Evolutionary conservation across 2,113 vertebrate genomes (phyloP).

Genomic region (Trichechus manatus): DNA sequence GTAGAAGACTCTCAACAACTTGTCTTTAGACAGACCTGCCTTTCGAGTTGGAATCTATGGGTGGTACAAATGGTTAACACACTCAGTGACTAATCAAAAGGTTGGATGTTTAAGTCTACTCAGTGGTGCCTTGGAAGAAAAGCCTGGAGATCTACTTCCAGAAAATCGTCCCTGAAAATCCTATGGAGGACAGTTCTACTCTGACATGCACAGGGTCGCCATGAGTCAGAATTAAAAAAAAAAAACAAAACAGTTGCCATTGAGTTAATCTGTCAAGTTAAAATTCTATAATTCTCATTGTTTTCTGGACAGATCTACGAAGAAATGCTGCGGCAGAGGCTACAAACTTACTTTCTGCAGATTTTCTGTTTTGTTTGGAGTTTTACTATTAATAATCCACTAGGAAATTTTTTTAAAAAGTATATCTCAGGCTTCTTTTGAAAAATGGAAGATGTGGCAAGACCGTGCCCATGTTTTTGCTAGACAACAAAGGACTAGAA

Average conservation of each 20-base stretch:
- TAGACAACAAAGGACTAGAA: conserved; percentile 36
- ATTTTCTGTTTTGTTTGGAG: conserved; percentile 39
- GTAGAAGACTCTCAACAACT: neutral
- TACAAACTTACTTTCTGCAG: neutral
- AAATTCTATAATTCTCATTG: conserved; percentile 26
- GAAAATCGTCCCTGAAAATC: no score
- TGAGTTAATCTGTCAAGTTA: neutral
- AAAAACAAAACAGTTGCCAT: no score
- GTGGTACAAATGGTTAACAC: neutral
- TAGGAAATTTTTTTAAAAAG: neutral
- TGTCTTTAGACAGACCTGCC: conserved; percentile 5
- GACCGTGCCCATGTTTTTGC: neutral
- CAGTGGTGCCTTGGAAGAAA: neutral
- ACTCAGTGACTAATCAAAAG: neutral
- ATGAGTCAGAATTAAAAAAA: neutral
- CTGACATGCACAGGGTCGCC: neutral
- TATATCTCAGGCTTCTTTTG: neutral
- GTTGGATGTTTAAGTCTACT: neutral
- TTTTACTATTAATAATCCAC: conserved; percentile 45
- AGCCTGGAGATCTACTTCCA: neutral
- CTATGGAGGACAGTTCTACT: neutral
- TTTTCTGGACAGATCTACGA: conserved; percentile 15
- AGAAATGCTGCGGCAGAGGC: neutral
- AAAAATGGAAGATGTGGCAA: conserved; percentile 35
- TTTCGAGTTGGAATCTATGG: neutral